Conservation (phyloP, 2,888 invertebrate genomes). For the Papilio elwesi region DNA sequence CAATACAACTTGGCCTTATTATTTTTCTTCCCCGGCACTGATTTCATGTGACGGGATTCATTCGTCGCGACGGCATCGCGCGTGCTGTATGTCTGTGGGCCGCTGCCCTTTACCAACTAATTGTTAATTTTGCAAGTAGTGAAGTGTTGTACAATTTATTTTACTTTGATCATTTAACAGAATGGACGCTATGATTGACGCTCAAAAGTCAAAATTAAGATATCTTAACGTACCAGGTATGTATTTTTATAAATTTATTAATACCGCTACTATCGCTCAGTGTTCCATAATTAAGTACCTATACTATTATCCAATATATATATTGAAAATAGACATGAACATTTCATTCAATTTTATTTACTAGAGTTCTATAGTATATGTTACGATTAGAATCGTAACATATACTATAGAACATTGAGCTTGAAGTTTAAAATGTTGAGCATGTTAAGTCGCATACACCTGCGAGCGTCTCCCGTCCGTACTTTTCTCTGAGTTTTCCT, state of each 20-base stretch:
- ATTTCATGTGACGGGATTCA: slow-evolving; percentile 64
- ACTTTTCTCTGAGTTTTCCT: no score
- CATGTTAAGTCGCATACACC: no score
- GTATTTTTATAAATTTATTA: slow-evolving; percentile 30
- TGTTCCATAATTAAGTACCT: no score
- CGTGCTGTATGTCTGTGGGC: slow-evolving; percentile 48
- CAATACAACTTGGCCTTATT: slow-evolving; percentile 53
- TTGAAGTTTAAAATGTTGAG: no score
- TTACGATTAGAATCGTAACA: no score
- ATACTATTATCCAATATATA: no score
- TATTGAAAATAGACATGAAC: no score
- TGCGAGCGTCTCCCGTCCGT: no score
- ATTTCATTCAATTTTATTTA: no score
- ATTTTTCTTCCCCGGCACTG: slow-evolving; percentile 62
- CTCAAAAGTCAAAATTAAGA: slow-evolving; percentile 48
- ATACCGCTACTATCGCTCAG: not conserved
- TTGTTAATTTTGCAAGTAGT: not conserved
- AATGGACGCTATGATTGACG: slow-evolving; percentile 55
- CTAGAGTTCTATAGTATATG: no score
- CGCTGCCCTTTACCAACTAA: not conserved
- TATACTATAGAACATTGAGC: no score
- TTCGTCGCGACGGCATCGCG: slow-evolving; percentile 55
- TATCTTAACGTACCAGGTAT: slow-evolving; percentile 52
- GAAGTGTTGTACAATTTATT: slow-evolving; percentile 28
- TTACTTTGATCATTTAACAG: slow-evolving; percentile 34